Base-by-base conservation (phyloP, 2,888 invertebrate species). In the Megaustenia siamemsis region DNA sequence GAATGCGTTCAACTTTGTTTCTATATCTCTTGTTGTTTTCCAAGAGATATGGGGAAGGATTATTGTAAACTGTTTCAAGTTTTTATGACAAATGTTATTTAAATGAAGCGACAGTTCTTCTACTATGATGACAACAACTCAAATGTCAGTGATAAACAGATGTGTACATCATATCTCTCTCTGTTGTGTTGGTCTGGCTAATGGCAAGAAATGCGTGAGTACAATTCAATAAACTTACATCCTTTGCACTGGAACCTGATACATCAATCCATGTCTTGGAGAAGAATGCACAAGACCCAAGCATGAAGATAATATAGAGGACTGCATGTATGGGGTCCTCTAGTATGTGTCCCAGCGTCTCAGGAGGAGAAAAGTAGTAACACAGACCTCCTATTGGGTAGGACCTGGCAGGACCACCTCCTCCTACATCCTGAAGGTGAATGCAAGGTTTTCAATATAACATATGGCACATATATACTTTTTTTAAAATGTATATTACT, bases 201-300 rank as follows among this genome's bases (percentile, higher is more conserved):
- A 98, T 97, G 97, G 93, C 4, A 92, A 38, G 21, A 38, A 1
- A 18, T 21, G 5, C 18, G n/a, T 24, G 24, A 21, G 18, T 56
- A 24, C 56, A 24, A 68, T 68, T 40, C 1, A 38, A 24, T 15
- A n/a, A 63, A 96, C 97, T 96, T 94, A 97, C 98, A 95, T 99
- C 99, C 95, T 99, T 99, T 88, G 99, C 99, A 49, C 98, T 99
- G 86, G 99, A 99, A 87, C 99, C 99, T 40, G 99, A 99, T 63
- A 99, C 99, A 95, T 99, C 99, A 94, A 99, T 99, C 99, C 99
- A 99, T 53, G 99, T 99, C 95, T 99, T 99, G 43, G 99, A 99
- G 96, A 99, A 99, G 96, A 99, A 99, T 2, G 99, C 99, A 94
- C 99, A 99, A 0, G 99, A 99, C 84, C 99, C 99, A 92, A 99